Evolutionary conservation across 35 echinoderm and acorn worm genomes (phyloP).

Genomic region (Holothuria glaberrima): DNA sequence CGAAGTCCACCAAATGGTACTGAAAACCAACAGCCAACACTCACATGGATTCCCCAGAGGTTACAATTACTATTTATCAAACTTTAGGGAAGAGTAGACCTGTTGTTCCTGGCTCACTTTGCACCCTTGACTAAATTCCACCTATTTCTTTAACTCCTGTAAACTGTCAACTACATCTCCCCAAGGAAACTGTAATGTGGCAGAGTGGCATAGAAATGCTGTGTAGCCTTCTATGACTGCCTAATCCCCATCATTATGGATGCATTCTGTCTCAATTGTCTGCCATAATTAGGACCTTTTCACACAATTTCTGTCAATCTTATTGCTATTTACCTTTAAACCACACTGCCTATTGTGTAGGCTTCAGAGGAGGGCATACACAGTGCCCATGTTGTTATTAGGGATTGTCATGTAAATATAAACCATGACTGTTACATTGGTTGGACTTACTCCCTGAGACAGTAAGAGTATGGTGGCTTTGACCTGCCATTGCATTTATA

Average conservation of each 20-base stretch:
- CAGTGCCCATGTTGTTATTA: constrained; percentile 50
- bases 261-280: constrained; percentile 38
- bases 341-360: constrained; percentile 31
- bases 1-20: too few relatives aligned
- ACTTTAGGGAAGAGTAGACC: too few relatives aligned
- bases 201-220: constrained; percentile 9
- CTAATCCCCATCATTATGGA: constrained; percentile 31
- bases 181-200: constrained; percentile 20
- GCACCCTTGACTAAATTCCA: too few relatives aligned
- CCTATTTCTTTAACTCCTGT: background rate
- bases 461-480: too few relatives aligned
- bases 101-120: too few relatives aligned
- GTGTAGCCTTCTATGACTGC: constrained; percentile 21
- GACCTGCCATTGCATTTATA: too few relatives aligned
- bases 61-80: too few relatives aligned
- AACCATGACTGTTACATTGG: background rate
- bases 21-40: too few relatives aligned
- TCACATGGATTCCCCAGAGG: too few relatives aligned
- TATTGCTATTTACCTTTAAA: background rate
- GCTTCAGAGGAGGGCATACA: constrained; percentile 25
- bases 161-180: constrained; percentile 15
- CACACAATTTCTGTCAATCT: constrained; percentile 38
- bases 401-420: constrained; percentile 57
- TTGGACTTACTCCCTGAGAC: constrained; percentile 25
- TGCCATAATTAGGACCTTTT: constrained; percentile 46